Evolutionary conservation across 2,113 vertebrate species (phyloP).

Genomic region (Neomonachus schauinslandi): DNA sequence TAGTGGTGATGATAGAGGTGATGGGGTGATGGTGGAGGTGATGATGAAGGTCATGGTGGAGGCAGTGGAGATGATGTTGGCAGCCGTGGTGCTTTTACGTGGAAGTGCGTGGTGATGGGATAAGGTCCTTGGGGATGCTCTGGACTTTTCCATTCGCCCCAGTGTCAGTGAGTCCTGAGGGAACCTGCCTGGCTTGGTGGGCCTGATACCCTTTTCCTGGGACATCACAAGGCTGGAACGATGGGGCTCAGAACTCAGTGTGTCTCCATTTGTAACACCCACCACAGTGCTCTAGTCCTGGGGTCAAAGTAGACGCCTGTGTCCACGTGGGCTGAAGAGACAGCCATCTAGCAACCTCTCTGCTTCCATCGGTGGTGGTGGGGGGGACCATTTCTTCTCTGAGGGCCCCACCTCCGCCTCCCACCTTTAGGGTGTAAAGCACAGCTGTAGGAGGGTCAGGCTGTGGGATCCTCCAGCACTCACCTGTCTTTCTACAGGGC

Average conservation of each 20-base stretch:
- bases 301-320: neutral
- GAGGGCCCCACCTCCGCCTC: neutral
- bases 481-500: neutral
- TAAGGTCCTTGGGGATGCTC: neutral
- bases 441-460: neutral
- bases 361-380: neutral
- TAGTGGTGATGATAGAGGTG: accelerated
- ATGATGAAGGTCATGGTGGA: neutral
- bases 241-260: neutral
- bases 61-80: neutral
- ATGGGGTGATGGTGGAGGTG: accelerated
- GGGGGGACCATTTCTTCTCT: neutral
- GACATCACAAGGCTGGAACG: neutral
- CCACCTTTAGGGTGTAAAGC: neutral
- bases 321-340: neutral
- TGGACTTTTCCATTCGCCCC: too few species aligned
- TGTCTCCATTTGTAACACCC: neutral
- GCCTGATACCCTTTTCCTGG: too few species aligned
- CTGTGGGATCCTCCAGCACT: neutral
- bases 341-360: neutral
- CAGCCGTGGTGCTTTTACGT: neutral
- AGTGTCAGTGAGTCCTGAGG: neutral
- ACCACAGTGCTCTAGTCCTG: accelerated
- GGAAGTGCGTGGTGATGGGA: neutral
- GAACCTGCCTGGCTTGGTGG: accelerated